A percentile compares a stretch with the other conserved stretches of the same genome.
Evolutionary conservation across 2,797 vertebrate genomes (phyloP).

Genomic region (Melanitta fusca): DNA sequence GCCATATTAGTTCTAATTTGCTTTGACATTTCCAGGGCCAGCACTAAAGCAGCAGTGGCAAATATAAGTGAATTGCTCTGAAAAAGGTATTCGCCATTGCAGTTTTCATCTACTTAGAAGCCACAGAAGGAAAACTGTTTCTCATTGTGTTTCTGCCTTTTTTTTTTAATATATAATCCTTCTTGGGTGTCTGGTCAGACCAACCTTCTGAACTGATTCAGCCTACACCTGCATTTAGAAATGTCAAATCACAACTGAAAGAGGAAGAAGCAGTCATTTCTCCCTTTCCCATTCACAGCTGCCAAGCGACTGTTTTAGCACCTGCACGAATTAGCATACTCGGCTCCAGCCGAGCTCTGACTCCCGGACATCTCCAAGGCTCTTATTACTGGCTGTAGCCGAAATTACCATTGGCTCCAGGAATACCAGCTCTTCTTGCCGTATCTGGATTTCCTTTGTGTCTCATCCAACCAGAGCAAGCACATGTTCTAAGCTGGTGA

Average conservation of each 20-base stretch:
- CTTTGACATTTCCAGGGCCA: background rate
- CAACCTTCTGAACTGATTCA: background rate
- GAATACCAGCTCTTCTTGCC: background rate
- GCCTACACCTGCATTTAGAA: background rate
- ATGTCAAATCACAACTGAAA: slow-evolving; percentile 14
- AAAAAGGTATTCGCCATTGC: background rate
- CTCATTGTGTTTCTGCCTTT: background rate
- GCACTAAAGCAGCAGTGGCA: background rate
- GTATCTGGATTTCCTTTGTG: slow-evolving; percentile 27
- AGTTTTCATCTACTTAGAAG: background rate
- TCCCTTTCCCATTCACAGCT: slow-evolving; percentile 29
- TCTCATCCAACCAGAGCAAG: background rate
- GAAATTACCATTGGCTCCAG: slow-evolving; percentile 11
- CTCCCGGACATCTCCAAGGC: slow-evolving; percentile 12
- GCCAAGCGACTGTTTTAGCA: slow-evolving; percentile 61
- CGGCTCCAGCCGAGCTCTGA: background rate
- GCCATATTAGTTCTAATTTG: background rate
- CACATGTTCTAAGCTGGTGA: background rate
- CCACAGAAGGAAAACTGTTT: background rate
- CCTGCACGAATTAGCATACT: slow-evolving; percentile 46
- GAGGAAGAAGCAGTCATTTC: background rate
- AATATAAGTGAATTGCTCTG: background rate
- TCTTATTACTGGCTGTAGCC: background rate
- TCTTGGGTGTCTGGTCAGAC: background rate
- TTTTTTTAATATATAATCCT: background rate